Evolutionary conservation across 2,888 invertebrate species (phyloP), one percentile per base, ranked within the genome.

Genomic region (Entomobrya multifasciata): DNA sequence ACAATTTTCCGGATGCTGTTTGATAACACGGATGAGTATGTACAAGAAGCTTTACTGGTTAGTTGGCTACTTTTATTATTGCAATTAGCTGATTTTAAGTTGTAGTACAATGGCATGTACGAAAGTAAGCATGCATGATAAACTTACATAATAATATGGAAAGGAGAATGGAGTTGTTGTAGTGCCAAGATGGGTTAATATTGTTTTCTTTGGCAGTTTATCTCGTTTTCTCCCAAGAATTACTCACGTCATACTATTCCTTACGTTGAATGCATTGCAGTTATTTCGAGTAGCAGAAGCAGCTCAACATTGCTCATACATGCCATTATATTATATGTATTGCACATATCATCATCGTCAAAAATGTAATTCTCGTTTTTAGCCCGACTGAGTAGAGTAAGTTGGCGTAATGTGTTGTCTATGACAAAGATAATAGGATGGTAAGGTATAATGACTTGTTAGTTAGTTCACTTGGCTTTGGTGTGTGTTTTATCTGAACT

Each of bases 141-240:
- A n/a, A n/a, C n/a, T n/a, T n/a, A n/a, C n/a, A n/a, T n/a, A n/a
- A n/a, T n/a, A n/a, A n/a, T n/a, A n/a, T n/a, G n/a, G n/a, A n/a
- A n/a, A n/a, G n/a, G n/a, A n/a, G n/a, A n/a, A n/a, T n/a, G n/a
- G n/a, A n/a, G n/a, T n/a, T n/a, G n/a, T n/a, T n/a, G n/a, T n/a
- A n/a, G n/a, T n/a, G n/a, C n/a, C n/a, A n/a, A n/a, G n/a, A n/a
- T n/a, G n/a, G n/a, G n/a, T n/a, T 20, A 55, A 67, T 44, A 44
- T 67, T 44, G 41, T 67, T 36, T 70, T 70, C 47, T 44, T 70
- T 76, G 36, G 57, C 55, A n/a, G 2, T 76, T 76, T 76, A 57
- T 57, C 76, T 76, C 57, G 76, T 76, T 76, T 76, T 57, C 49
- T 49, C 36, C 11, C 47, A 52, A 76, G 57, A 76, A 76, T 76